Evolutionary conservation across 2,888 invertebrate species (phyloP).

Genomic region (Eulithis testata): DNA sequence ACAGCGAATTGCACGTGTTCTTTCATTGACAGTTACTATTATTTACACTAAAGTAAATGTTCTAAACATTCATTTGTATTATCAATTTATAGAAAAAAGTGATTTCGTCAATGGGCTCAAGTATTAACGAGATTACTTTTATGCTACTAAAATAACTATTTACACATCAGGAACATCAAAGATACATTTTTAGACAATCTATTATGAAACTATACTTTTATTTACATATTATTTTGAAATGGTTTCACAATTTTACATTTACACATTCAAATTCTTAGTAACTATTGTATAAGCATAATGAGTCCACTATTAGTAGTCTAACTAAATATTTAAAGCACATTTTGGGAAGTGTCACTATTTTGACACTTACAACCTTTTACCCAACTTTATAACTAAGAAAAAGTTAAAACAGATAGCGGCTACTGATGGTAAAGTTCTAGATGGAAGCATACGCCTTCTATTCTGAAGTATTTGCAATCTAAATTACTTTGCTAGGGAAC

Average conservation of each 20-base stretch:
- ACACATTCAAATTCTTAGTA: not conserved
- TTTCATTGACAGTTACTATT: slow-evolving; percentile 66
- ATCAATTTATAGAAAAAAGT: slow-evolving; percentile 59
- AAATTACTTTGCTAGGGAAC: not conserved
- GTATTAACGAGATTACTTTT: slow-evolving; percentile 72
- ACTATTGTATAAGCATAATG: not conserved
- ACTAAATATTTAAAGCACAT: not conserved
- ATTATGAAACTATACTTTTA: slow-evolving; percentile 1
- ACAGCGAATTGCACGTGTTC: slow-evolving; percentile 73
- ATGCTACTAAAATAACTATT: slow-evolving; percentile 41
- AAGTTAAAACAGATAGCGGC: slow-evolving; percentile 8
- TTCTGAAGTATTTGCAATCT: slow-evolving; percentile 6
- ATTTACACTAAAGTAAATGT: slow-evolving; percentile 41
- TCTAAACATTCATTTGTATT: slow-evolving; percentile 26
- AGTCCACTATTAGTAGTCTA: not conserved
- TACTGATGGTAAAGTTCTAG: not conserved
- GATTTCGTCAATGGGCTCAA: slow-evolving; percentile 77
- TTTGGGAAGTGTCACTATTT: not conserved
- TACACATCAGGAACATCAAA: slow-evolving; percentile 22
- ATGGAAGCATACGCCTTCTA: not conserved
- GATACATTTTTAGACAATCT: not conserved
- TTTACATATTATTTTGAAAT: slow-evolving; percentile 7
- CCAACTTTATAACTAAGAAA: not conserved
- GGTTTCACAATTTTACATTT: slow-evolving; percentile 11
- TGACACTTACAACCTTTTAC: too few species aligned